A percentile compares a stretch with the other conserved stretches of the same genome.
phyloP scores from a whole-genome alignment of 30 jellyfish, hydroid and myxozoan species.

The Aurelia aurita complex sp. Pacific region DNA sequence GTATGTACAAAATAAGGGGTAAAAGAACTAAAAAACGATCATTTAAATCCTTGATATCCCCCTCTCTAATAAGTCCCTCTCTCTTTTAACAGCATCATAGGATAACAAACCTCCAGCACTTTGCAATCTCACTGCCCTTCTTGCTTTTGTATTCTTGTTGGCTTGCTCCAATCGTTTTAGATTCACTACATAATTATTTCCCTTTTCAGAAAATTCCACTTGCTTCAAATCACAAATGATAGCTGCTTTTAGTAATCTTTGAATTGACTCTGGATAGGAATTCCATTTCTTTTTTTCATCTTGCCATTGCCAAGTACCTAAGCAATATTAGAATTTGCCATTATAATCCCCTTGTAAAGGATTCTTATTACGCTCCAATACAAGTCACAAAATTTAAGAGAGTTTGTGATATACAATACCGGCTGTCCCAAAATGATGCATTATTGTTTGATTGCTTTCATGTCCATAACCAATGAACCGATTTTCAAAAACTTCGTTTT shows the following conservation, averaged over 20 bases:
- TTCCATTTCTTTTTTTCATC: constrained; percentile 73
- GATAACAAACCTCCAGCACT: no score
- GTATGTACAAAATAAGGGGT: no score
- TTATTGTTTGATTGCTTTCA: no score
- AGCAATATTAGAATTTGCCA: no score
- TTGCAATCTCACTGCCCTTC: constrained; percentile 26
- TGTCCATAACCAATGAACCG: no score
- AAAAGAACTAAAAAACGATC: background rate
- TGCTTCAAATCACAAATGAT: constrained; percentile 29
- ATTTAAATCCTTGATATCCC: background rate
- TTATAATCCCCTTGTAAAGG: no score
- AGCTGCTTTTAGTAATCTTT: constrained; percentile 70
- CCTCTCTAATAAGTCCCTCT: background rate
- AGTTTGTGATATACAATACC: no score
- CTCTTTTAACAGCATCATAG: no score
- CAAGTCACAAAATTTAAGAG: no score
- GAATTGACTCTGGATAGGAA: constrained; percentile 41
- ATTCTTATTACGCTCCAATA: no score
- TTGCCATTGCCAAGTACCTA: constrained; percentile 69
- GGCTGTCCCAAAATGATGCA: no score
- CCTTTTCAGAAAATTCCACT: constrained; percentile 45
- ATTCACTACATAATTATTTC: constrained; percentile 49
- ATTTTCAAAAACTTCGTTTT: no score
- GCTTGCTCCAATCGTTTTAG: constrained; percentile 66
- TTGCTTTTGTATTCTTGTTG: constrained; percentile 58